Base-by-base conservation (phyloP, 2,113 vertebrate genomes). In the Sphyrna mokarran region DNA sequence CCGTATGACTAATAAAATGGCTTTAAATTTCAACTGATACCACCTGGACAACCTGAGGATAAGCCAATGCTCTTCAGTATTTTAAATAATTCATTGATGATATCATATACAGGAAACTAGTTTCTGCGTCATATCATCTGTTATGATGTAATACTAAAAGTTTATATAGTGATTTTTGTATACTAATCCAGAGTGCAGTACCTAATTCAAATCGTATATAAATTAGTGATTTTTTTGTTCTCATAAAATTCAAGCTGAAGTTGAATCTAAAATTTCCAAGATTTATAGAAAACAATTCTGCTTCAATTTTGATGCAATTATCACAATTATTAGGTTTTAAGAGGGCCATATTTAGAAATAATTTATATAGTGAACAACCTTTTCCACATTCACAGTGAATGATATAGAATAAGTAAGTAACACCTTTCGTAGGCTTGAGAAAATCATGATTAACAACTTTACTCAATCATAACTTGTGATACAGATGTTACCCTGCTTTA, bases 11-110 rank as follows among this genome's bases (percentile, higher is more conserved):
- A 90, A 94, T 94, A 68, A 95, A 72, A 72, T 0, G 1, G 94
- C 94, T 72, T 95, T 54, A 95, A 76, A 95, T 95, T 76, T 76
- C 68, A 95, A 48, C 68, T 72, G 68, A 54, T 95, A 70, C 70
- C 54, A 76, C 69, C 94, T 72, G 68, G 23, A 43, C 93, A 76
- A 72, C 54, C 94, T 54, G 11, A 72, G 43, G 13, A 72, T 29
- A 54, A 76, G 94, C 94, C 43, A 76, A 54, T 54, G 26, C 26
- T 76, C 69, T 48, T 8, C 40, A 43, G 33, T 29, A 43, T 13
- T 95, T 72, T 14, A 23, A 76, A 33, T 72, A 70, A 40, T 29
- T 76, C 26, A 72, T 76, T 70, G 43, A 95, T 33, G 33, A 66
- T 20, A 37, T 63, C 5, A 91, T n/a, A 91, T 29, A 23, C 94